phyloP scores from a whole-genome alignment of 2,888 invertebrate genomes.

The Chrysotoxum bicinctum region DNA sequence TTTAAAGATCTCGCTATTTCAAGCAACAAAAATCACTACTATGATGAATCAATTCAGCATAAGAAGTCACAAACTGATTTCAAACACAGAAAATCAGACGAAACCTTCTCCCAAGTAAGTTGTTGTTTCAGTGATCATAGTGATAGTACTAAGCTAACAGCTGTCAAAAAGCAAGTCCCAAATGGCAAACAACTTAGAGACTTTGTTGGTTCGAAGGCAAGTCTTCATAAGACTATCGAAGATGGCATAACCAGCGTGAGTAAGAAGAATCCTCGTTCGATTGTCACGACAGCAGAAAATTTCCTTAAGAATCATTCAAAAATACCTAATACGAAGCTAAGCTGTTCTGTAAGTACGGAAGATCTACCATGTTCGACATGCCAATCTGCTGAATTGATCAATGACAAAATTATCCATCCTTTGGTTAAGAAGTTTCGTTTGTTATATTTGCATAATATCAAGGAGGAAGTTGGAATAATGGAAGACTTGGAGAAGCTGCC shows the following conservation, averaged over 20 bases:
- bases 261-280: neutral
- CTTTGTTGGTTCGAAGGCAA: slow-evolving; percentile 29
- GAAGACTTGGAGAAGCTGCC: slow-evolving; percentile 77
- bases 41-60: neutral
- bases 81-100: neutral
- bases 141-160: slow-evolving; percentile 15
- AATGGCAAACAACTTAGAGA: slow-evolving; percentile 10
- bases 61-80: slow-evolving; percentile 4
- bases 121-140: neutral
- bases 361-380: slow-evolving; percentile 5
- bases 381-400: slow-evolving; percentile 75
- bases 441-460: slow-evolving; percentile 76
- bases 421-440: slow-evolving; percentile 77
- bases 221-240: slow-evolving; percentile 33
- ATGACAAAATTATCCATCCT: slow-evolving; percentile 77
- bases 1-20: neutral
- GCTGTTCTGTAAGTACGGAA: neutral
- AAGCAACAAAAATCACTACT: neutral
- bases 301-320: neutral
- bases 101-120: neutral
- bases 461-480: slow-evolving; percentile 76
- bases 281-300: neutral
- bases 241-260: neutral
- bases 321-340: neutral
- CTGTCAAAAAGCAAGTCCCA: neutral